These are phyloP conservation scores for Coturnix japonica DNA, from an alignment of 2,113 vertebrate genomes.

Conservation along the genomic window DNA sequence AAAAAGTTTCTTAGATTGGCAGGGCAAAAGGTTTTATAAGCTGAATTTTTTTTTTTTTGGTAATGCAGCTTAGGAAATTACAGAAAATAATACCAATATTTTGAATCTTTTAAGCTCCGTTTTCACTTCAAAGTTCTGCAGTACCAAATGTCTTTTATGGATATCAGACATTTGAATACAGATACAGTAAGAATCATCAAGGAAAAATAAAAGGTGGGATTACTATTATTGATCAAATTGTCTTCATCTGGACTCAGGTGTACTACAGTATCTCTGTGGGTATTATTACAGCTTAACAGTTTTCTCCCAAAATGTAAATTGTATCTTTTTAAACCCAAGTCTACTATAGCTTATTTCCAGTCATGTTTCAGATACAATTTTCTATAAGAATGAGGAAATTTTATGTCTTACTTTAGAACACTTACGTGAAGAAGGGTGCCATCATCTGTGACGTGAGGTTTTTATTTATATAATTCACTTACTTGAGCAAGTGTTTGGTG, in stretches of 20 bases:
- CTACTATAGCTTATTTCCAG: neutral
- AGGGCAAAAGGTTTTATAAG: neutral
- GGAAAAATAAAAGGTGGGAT: neutral
- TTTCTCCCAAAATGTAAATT: neutral
- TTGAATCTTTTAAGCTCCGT: constrained; percentile 27
- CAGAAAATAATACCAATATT: neutral
- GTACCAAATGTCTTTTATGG: neutral
- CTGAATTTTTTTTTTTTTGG: neutral
- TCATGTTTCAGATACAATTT: neutral
- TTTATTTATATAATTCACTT: neutral
- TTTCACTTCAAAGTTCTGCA: neutral
- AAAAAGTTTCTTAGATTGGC: neutral
- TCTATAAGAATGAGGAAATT: neutral
- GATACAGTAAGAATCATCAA: neutral
- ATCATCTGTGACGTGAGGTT: neutral
- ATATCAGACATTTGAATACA: neutral
- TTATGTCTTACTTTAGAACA: neutral
- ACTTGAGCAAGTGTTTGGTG: neutral
- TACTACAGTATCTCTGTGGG: neutral
- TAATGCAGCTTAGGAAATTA: neutral
- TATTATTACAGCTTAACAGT: neutral
- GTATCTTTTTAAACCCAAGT: neutral
- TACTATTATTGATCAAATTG: neutral
- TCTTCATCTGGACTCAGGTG: neutral
- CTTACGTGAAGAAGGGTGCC: neutral